phyloP scores from a whole-genome alignment of 2,888 invertebrate species.

The Hipparchia sbordonii region DNA sequence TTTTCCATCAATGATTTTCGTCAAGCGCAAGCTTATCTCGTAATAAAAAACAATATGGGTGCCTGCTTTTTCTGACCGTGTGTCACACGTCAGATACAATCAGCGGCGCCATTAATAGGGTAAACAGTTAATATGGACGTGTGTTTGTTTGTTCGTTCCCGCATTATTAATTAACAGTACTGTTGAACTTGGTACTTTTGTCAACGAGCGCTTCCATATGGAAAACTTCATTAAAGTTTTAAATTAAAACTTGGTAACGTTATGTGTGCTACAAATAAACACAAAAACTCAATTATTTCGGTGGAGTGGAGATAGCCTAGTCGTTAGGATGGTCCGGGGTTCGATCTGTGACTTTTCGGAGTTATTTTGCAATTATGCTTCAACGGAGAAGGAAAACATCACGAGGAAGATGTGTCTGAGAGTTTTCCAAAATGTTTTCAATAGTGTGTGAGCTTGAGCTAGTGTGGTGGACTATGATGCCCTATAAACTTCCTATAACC shows the following conservation, averaged over 20 bases:
- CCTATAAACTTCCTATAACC: no score
- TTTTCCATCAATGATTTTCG: no score
- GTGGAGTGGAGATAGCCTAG: no score
- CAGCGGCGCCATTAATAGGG: constrained; percentile 21
- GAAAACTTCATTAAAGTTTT: constrained; percentile 1
- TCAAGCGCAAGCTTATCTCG: no score
- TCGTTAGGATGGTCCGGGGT: no score
- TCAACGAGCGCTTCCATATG: constrained; percentile 2
- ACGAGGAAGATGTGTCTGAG: no score
- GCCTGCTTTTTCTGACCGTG: neutral
- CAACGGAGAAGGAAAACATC: no score
- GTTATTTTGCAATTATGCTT: no score
- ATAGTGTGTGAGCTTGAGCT: no score
- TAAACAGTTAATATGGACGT: constrained; percentile 24
- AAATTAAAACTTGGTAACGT: constrained; percentile 6
- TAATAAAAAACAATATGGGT: neutral
- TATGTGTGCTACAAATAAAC: neutral
- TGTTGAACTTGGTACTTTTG: constrained; percentile 18
- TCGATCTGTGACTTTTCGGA: no score
- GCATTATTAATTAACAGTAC: constrained; percentile 25
- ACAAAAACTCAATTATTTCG: neutral
- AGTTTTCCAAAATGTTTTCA: no score
- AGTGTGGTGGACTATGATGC: no score
- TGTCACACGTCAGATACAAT: constrained; percentile 21
- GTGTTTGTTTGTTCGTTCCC: constrained; percentile 20